Evolutionary conservation across 2,888 invertebrate genomes (phyloP).

Genomic region (Latheticus oryzae): DNA sequence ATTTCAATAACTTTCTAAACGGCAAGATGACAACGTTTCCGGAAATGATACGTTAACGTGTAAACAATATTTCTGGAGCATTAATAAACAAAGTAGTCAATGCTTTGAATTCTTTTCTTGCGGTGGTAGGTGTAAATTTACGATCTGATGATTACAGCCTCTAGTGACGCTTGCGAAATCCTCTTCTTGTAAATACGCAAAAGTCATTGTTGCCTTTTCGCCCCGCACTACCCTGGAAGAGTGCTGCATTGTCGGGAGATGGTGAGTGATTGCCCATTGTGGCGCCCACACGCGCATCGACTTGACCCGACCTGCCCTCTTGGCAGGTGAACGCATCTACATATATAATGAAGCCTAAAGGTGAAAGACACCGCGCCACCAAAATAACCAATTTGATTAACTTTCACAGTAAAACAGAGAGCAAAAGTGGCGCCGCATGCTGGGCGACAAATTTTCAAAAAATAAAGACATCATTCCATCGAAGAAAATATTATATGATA

Average conservation of each 20-base stretch:
- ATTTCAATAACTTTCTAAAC: slow-evolving; percentile 31
- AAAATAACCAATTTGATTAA: slow-evolving; percentile 31
- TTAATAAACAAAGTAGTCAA: too few relatives aligned
- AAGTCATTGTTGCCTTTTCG: slow-evolving; percentile 1
- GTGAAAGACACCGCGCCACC: slow-evolving; percentile 54
- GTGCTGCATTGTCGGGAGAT: slow-evolving; percentile 52
- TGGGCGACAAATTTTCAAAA: slow-evolving; percentile 1
- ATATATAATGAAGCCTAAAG: slow-evolving; percentile 54
- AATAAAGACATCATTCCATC: too few relatives aligned
- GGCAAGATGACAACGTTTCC: too few relatives aligned
- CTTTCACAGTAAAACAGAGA: slow-evolving; percentile 32
- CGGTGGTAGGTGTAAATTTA: slow-evolving; percentile 17
- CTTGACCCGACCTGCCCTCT: slow-evolving; percentile 58
- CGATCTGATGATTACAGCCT: slow-evolving; percentile 15
- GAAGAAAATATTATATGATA: too few relatives aligned
- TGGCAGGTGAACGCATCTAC: slow-evolving; percentile 58
- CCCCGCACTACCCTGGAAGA: slow-evolving; percentile 26
- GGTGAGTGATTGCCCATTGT: slow-evolving; percentile 62
- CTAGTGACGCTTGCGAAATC: slow-evolving; percentile 6
- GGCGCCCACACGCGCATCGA: slow-evolving; percentile 60
- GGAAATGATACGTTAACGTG: too few relatives aligned
- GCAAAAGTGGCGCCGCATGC: slow-evolving; percentile 8
- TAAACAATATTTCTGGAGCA: too few relatives aligned
- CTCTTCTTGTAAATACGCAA: background rate
- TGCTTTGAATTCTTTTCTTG: too few relatives aligned